These are phyloP conservation scores for Hydropotes inermis DNA, from an alignment of 2,113 vertebrate species.

Conservation along the genomic window DNA sequence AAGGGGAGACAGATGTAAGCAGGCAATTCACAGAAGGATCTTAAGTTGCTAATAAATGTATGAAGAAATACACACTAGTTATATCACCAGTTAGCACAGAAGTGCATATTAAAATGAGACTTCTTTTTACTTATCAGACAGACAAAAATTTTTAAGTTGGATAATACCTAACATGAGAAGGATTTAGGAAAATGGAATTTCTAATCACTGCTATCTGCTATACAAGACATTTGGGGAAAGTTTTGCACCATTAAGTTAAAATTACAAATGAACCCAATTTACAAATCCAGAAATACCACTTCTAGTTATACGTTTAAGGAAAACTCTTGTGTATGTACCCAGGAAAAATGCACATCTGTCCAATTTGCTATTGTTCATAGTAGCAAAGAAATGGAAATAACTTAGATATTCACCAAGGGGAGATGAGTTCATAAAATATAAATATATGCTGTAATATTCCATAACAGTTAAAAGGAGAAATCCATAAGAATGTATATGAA, in stretches of 20 bases:
- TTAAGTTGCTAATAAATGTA: neutral
- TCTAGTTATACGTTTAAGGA: neutral
- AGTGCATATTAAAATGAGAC: neutral
- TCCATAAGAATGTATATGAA: neutral
- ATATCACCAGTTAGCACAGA: neutral
- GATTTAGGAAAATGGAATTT: neutral
- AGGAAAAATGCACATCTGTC: neutral
- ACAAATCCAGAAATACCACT: neutral
- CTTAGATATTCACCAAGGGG: neutral
- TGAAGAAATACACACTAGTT: neutral
- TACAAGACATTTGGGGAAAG: neutral
- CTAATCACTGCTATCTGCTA: neutral
- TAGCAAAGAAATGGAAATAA: slow-evolving; percentile 20
- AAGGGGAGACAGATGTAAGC: neutral
- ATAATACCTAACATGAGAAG: neutral
- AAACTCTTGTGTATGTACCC: neutral
- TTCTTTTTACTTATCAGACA: neutral
- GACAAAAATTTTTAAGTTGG: neutral
- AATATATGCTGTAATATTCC: neutral
- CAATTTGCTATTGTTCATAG: neutral
- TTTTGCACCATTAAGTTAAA: neutral
- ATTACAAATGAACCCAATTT: neutral
- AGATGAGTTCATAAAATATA: neutral
- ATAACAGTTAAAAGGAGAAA: neutral
- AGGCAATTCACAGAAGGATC: neutral